Evolutionary conservation across 2,888 invertebrate genomes (phyloP).

Genomic region (Eupeodes latifasciatus): DNA sequence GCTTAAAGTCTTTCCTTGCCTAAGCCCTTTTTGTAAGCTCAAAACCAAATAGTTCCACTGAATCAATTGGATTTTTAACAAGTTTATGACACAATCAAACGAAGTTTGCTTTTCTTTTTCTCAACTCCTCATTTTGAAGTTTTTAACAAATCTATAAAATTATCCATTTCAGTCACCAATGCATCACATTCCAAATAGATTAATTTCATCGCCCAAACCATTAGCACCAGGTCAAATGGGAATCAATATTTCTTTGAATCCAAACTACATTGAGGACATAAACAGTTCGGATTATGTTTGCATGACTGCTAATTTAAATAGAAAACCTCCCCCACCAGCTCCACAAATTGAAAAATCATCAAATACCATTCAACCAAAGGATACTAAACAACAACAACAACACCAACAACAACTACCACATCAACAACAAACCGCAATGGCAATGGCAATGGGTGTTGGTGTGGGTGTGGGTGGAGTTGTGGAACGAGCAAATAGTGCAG

Average conservation of each 20-base stretch:
- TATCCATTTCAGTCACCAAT: slow-evolving; percentile 70
- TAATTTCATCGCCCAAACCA: slow-evolving; percentile 59
- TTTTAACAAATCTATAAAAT: not conserved
- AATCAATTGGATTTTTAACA: no score
- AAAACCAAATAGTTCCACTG: no score
- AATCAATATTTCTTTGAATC: slow-evolving; percentile 83
- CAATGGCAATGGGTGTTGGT: slow-evolving; percentile 62
- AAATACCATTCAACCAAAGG: slow-evolving; percentile 45
- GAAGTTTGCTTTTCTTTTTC: no score
- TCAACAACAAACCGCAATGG: slow-evolving; percentile 75
- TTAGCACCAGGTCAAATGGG: slow-evolving; percentile 73
- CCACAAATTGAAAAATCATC: slow-evolving; percentile 58
- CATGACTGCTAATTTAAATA: slow-evolving; percentile 90
- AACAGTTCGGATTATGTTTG: slow-evolving; percentile 93
- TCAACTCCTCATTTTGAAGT: no score
- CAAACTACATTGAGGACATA: slow-evolving; percentile 87
- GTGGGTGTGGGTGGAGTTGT: slow-evolving; percentile 9
- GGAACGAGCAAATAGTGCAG: slow-evolving; percentile 56
- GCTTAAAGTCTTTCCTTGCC: no score
- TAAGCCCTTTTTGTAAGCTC: no score
- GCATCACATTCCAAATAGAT: slow-evolving; percentile 78
- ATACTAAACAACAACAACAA: slow-evolving; percentile 1
- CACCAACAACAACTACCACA: slow-evolving; percentile 65
- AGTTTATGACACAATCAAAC: no score
- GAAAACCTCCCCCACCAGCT: slow-evolving; percentile 65